Evolutionary conservation across 2,797 vertebrate species (phyloP).

Genomic region (Salmo trutta): DNA sequence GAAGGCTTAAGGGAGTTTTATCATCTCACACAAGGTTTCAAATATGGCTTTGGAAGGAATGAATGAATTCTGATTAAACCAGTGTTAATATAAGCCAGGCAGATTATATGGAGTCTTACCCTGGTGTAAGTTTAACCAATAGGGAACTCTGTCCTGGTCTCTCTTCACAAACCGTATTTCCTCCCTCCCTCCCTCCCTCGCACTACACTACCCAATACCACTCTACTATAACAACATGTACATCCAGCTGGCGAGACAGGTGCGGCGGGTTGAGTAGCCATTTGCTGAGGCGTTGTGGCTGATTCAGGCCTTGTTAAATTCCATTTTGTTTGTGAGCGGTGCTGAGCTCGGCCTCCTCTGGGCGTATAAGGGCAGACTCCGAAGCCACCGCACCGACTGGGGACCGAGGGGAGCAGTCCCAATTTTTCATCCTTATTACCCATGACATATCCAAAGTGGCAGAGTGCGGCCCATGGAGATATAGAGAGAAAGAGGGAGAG

Average conservation of each 20-base stretch:
- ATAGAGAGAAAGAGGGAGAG: constrained; percentile 17
- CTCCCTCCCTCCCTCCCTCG: constrained; percentile 14
- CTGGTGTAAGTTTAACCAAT: constrained; percentile 4
- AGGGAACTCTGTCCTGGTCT: neutral
- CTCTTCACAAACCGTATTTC: constrained; percentile 30
- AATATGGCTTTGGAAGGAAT: neutral
- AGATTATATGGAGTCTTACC: constrained; percentile 27
- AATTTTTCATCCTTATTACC: constrained; percentile 94
- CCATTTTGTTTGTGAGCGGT: constrained; percentile 62
- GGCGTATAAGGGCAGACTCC: constrained; percentile 66
- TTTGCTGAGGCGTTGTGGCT: constrained; percentile 64
- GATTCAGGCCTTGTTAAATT: constrained; percentile 75
- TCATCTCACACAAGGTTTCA: constrained; percentile 7
- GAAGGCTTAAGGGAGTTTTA: neutral
- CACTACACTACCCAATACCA: neutral
- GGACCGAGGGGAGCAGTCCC: constrained; percentile 64
- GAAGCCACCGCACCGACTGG: constrained; percentile 57
- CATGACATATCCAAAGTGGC: constrained; percentile 85
- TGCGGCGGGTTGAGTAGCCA: constrained; percentile 58
- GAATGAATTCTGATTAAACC: constrained; percentile 7
- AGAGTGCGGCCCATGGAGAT: constrained; percentile 64
- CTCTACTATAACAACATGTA: constrained; percentile 34
- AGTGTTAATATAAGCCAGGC: constrained; percentile 13
- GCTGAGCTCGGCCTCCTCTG: constrained; percentile 68
- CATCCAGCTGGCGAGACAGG: constrained; percentile 37